Evolutionary conservation across 2,113 vertebrate genomes (phyloP), one percentile per base, ranked within the genome.

Genomic region (Tragelaphus imberbis): DNA sequence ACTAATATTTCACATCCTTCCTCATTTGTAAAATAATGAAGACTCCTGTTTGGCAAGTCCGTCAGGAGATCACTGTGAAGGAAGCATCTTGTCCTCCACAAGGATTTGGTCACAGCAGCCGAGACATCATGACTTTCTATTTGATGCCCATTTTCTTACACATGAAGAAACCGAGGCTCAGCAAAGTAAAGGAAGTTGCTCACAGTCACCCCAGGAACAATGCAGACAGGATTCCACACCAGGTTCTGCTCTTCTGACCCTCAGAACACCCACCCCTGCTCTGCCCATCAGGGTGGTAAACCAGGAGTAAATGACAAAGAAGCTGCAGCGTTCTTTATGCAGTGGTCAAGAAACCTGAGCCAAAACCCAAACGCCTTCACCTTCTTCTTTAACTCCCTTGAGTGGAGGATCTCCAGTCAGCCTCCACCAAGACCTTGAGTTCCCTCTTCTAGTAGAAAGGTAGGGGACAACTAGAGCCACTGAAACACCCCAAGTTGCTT

Each of bases 1-100:
- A 2, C 96, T 94, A 58, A 96, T 68, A 51, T 85, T 91, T 81
- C 55, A 25, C 68, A 79, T 94, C 85, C 93, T 89, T 90, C 51
- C 88, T 91, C 61, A 1, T 89, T 61, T 95, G 82, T 89, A 63
- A 71, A 93, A 33, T 47, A 47, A 75, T 36, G 85, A 90, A 53
- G 51, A 58, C n/a, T 51, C 58, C 77, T 68, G 56, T 55, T 92
- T 28, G 12, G 79, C 36, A 12, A 65, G 56, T 30, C 92, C 51
- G 6, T 9, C 7, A 19, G 53, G 49, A 61, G 13, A 84, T 1
- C 16, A 5, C 10, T 1, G 14, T 40, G 33, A 81, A 16, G 2
- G 36, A 4, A 30, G 61, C n/a, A 4, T 17, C 30, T 5, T 0
- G 10, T 23, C 47, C 75, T 51, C 3, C 1, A 7, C 0, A 11